phyloP scores from a whole-genome alignment of 2,797 vertebrate genomes.

The Schizopygopsis malacanthus region DNA sequence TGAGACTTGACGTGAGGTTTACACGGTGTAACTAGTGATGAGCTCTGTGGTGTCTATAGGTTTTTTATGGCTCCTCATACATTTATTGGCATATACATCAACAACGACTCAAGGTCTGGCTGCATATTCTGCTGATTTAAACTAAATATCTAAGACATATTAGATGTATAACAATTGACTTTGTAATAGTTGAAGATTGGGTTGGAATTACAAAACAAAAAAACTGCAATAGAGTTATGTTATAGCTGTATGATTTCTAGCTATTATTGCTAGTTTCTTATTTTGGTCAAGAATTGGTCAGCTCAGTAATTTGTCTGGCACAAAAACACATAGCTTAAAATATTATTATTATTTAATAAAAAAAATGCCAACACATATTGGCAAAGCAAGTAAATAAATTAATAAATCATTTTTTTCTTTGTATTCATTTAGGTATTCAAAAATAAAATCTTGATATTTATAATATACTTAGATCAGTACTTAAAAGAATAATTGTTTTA shows the following conservation, averaged over 20 bases:
- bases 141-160: not conserved
- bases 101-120: not conserved
- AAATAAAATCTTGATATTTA: not conserved
- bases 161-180: not conserved
- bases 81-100: not conserved
- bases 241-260: not conserved
- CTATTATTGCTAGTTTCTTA: not conserved
- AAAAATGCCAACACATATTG: not conserved
- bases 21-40: not conserved
- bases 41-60: not conserved
- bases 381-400: not conserved
- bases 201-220: not conserved
- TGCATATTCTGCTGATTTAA: not conserved
- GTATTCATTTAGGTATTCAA: not conserved
- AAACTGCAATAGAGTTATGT: too few species aligned
- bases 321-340: not conserved
- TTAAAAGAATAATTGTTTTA: too few species aligned
- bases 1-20: not conserved
- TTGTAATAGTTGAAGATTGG: not conserved
- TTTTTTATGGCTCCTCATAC: not conserved
- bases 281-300: not conserved
- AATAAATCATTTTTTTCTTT: not conserved
- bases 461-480: not conserved
- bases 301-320: not conserved
- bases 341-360: not conserved